These are phyloP conservation scores for Calcarius lapponicus DNA, from an alignment of 2,797 vertebrate species.

Conservation along the genomic window DNA sequence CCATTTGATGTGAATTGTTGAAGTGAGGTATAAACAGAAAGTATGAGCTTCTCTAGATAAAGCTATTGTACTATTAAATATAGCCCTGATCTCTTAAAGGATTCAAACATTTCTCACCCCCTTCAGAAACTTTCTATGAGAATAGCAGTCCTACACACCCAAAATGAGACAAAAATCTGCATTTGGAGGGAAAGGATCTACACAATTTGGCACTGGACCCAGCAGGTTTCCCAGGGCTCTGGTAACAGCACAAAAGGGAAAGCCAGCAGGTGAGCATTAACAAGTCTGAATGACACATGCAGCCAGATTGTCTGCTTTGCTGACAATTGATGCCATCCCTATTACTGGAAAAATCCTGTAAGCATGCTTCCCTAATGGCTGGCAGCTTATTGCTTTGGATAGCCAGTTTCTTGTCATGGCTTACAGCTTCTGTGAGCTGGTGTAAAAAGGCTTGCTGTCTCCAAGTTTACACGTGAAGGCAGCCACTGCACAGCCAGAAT, in stretches of 20 bases:
- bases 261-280: constrained; percentile 18
- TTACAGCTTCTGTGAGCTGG: not conserved
- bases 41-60: not conserved
- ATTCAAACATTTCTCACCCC: not conserved
- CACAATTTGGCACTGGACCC: not conserved
- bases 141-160: not conserved
- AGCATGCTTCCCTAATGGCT: not conserved
- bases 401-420: constrained; percentile 6
- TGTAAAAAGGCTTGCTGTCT: constrained; percentile 10
- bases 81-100: not conserved
- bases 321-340: constrained; percentile 54
- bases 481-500: not conserved
- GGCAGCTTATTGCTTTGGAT: constrained; percentile 13
- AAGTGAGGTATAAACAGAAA: not conserved
- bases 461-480: not conserved
- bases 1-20: not conserved
- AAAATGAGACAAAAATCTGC: not conserved
- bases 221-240: constrained; percentile 17
- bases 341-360: constrained; percentile 21
- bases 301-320: constrained; percentile 46
- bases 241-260: not conserved
- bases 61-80: not conserved
- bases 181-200: not conserved
- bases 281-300: constrained; percentile 49
- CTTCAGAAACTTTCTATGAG: not conserved